Evolutionary conservation across 1,140 invertebrate species (phyloP), one percentile per base, ranked within the genome.

Genomic region (Drusus annulatus): DNA sequence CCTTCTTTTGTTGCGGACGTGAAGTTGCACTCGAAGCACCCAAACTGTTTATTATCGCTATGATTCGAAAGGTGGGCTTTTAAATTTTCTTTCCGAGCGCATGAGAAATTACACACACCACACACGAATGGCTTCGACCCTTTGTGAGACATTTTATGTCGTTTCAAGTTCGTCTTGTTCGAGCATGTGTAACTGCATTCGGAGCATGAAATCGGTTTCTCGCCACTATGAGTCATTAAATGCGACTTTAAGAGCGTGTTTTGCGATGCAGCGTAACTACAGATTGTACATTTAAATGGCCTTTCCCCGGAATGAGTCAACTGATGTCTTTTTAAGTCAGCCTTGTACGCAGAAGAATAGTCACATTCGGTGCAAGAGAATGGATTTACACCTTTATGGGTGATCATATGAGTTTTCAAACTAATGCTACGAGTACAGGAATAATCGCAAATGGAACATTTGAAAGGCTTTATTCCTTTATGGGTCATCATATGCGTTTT

Each of bases 301-400:
- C 62, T 79, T n/a, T 71, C 50, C 0, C 65, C 65, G 0, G 68
- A 19, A 21, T 79, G 77, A 21, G 52, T 79, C 0, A 58, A 28
- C 5, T 16, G 54, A 19, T 79, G 77, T 10, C 54, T 1, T 13
- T 56, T 69, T 0, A 79, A 25, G 17, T 16, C 10, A 0, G 10
- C 23, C 3, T 21, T 15, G 15, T 45, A 15, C 3, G 2, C 21
- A 15, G 45, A 69, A 3, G 50, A 10, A 13, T 28, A 71, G 1
- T 10, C 23, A 36, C 77, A 79, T 6, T 19, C 15, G 0, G 16
- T 0, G 17, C 77, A 79, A 3, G 63, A 15, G 65, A 17, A 79
- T 0, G 51, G 77, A 1, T 73, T 79, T 15, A 21, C 50, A 10
- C 8, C 63, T 1, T 63, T 45, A 28, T 79, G 77, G 13, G 13